Conservation (phyloP, 2,113 vertebrate genomes). For the Tragelaphus imberbis region DNA sequence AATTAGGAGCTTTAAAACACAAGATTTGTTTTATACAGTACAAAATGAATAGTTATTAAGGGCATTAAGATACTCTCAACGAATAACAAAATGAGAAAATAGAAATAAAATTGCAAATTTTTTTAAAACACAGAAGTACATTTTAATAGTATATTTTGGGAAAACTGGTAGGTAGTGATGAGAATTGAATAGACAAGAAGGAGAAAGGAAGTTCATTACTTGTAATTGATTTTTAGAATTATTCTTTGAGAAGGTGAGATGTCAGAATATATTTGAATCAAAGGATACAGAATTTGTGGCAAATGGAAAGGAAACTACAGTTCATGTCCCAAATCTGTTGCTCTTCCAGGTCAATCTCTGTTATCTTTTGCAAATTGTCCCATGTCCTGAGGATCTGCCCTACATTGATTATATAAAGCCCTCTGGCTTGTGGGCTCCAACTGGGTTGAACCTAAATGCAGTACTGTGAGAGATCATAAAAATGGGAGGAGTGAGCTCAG, state of each 20-base stretch:
- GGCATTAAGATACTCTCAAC: neutral
- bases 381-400: neutral
- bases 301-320: neutral
- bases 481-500: neutral
- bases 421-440: neutral
- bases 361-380: neutral
- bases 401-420: neutral
- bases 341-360: neutral
- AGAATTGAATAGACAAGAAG: neutral
- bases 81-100: neutral
- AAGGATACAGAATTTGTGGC: neutral
- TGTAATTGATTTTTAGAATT: neutral
- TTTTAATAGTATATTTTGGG: neutral
- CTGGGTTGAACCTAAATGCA: neutral
- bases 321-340: neutral
- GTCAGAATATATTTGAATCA: slow-evolving; percentile 6
- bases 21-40: neutral
- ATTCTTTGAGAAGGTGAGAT: slow-evolving; percentile 9
- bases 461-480: neutral
- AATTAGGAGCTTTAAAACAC: neutral
- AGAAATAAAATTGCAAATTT: neutral
- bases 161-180: neutral
- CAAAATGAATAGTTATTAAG: neutral
- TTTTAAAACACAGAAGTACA: neutral
- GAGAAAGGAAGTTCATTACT: neutral